Percentiles rank a stretch among this genome's conserved stretches.
Conservation (phyloP, 2,797 vertebrate species). For the Alfaro cultratus region DNA sequence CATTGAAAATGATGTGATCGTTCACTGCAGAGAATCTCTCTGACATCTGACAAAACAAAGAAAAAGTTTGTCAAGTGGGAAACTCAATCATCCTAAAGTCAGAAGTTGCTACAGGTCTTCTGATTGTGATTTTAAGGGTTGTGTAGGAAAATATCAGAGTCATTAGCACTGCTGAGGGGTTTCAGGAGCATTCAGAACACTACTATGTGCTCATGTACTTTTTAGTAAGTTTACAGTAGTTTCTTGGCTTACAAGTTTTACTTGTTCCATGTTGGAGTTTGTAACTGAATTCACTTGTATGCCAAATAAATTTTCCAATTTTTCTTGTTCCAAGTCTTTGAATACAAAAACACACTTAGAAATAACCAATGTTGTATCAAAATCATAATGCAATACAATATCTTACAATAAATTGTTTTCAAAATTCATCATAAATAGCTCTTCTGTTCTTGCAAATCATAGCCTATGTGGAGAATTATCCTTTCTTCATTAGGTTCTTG, state of each 20-base stretch:
- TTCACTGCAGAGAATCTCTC: slow-evolving; percentile 60
- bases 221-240: background rate
- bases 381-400: no score
- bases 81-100: slow-evolving; percentile 39
- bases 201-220: background rate
- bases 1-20: slow-evolving; percentile 65
- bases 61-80: slow-evolving; percentile 47
- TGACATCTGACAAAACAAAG: slow-evolving; percentile 69
- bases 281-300: background rate
- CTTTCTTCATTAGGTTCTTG: no score
- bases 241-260: background rate
- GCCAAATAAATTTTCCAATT: background rate
- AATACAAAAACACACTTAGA: no score
- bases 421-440: no score
- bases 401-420: no score
- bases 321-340: no score
- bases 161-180: background rate
- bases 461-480: no score
- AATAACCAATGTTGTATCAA: no score
- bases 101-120: slow-evolving; percentile 10
- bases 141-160: background rate
- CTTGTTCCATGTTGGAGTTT: background rate
- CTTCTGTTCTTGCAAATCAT: no score
- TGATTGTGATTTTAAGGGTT: slow-evolving; percentile 8
- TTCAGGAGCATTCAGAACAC: no score